Base-by-base conservation (phyloP, 2,113 vertebrate species). In the Cyprinodon brontotheroides region DNA sequence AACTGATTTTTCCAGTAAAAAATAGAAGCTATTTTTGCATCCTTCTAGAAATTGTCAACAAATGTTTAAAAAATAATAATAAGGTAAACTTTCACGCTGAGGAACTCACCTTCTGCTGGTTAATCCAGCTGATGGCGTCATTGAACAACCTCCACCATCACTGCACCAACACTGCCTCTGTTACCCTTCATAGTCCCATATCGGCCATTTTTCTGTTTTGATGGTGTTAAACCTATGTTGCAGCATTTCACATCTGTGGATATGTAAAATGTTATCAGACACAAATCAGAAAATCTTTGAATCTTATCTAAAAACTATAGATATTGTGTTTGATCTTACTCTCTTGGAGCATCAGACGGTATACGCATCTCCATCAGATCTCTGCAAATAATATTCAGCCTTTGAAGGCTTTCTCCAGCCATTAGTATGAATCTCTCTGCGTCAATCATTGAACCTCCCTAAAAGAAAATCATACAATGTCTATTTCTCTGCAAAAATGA, bases 41-140 rank as follows among this genome's bases (percentile, higher is more conserved):
- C 20, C 50, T 57, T 57, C n/a, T n/a, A 57, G 50, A 17, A 50
- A 50, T 50, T 14, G 8, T 4, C 15, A 53, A 53, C 20, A 57
- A 1, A 57, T n/a, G 20, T 57, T 15, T 57, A 57, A 57, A 41
- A 57, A 57, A 3, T n/a, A 57, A 57, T 29, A 29, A 29, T 29
- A 57, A 6, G 20, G 50, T n/a, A 57, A 2, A 9, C n/a, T 57
- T 57, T 20, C 17, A 57, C 50, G 3, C 20, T 1, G 29, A 37
- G 6, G 29, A 17, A 2, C 80, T 86, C 92, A 99, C 98, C 95
- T 96, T 96, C 75, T 98, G 96, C 80, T 99, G 96, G 39, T 89
- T 83, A 90, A 99, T 96, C 96, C 97, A 99, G 43, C 40, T 91
- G 10, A 96, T 82, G 68, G 96, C 96, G n/a, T 98, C 97, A 13